These are phyloP conservation scores for Trachelus troglodyta DNA, from an alignment of 2,888 invertebrate genomes.

Conservation along the genomic window DNA sequence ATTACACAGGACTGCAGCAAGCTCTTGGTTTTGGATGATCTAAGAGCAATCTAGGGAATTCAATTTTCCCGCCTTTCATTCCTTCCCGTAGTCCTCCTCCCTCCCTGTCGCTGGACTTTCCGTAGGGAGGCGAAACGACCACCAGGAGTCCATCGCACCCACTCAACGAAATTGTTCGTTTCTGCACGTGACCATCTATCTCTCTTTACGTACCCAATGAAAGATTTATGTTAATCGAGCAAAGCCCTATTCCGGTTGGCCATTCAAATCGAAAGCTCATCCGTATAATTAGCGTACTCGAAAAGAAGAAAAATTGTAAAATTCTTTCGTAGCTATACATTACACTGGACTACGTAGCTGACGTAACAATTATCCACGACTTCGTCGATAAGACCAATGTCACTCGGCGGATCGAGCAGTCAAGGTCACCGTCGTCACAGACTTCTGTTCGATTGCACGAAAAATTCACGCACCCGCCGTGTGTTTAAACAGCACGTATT, in stretches of 20 bases:
- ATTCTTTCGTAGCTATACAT: not conserved
- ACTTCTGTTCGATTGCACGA: not conserved
- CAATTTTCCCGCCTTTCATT: conserved; percentile 7
- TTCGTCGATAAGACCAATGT: not conserved
- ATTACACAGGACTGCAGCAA: not conserved
- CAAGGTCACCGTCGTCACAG: not conserved
- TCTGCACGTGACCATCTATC: not conserved
- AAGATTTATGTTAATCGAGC: not conserved
- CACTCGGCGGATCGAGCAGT: not conserved
- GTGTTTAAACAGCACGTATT: not conserved
- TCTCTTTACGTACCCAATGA: not conserved
- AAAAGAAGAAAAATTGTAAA: not conserved
- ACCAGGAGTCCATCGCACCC: not conserved
- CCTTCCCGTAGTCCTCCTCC: not conserved
- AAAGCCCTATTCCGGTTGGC: not conserved
- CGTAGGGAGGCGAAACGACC: not conserved
- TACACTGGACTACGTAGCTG: not conserved
- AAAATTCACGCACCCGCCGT: not conserved
- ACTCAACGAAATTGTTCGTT: not conserved
- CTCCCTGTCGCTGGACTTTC: not conserved
- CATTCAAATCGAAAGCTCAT: not conserved
- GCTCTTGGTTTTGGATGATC: not conserved
- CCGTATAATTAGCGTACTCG: not conserved
- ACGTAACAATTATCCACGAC: not conserved
- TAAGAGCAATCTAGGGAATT: conserved; percentile 4